Percentiles rank a stretch among this genome's conserved stretches.
phyloP scores from a whole-genome alignment of 1,140 invertebrate genomes.

The Zaprionus ornatus region DNA sequence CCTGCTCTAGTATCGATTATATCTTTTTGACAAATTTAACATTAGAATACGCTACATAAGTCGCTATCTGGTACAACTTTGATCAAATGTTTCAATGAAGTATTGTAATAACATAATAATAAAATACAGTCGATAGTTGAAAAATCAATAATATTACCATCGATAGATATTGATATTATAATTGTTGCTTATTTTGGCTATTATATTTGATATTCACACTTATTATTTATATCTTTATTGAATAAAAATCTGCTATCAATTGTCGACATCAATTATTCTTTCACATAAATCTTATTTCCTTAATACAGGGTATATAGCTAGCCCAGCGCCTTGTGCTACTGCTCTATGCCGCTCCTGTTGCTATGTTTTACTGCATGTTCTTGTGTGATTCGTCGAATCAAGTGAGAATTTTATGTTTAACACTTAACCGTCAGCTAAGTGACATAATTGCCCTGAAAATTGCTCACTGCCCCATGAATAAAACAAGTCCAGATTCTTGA shows the following conservation, averaged over 20 bases:
- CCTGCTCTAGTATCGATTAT: background rate
- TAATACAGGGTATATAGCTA: constrained; percentile 14
- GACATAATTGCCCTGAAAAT: constrained; percentile 54
- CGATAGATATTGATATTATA: too few species aligned
- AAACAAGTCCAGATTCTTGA: constrained; percentile 10
- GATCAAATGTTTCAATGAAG: background rate
- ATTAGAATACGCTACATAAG: background rate
- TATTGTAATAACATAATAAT: too few species aligned
- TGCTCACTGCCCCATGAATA: constrained; percentile 42
- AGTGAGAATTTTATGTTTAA: constrained; percentile 48
- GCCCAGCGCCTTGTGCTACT: background rate
- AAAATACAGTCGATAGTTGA: too few species aligned
- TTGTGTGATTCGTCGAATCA: constrained; percentile 38
- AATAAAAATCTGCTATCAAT: too few species aligned
- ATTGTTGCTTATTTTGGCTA: too few species aligned
- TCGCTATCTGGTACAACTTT: background rate
- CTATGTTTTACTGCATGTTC: constrained; percentile 37
- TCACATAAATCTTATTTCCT: too few species aligned
- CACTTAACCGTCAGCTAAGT: constrained; percentile 50
- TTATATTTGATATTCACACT: too few species aligned
- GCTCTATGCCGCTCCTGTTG: too few species aligned
- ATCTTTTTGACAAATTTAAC: background rate
- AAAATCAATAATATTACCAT: too few species aligned
- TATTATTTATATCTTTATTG: too few species aligned
- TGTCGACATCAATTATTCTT: too few species aligned